A percentile compares a stretch with the other conserved stretches of the same genome.
Evolutionary conservation across 2,797 vertebrate genomes (phyloP).

Genomic region (Megalops cyprinoides): DNA sequence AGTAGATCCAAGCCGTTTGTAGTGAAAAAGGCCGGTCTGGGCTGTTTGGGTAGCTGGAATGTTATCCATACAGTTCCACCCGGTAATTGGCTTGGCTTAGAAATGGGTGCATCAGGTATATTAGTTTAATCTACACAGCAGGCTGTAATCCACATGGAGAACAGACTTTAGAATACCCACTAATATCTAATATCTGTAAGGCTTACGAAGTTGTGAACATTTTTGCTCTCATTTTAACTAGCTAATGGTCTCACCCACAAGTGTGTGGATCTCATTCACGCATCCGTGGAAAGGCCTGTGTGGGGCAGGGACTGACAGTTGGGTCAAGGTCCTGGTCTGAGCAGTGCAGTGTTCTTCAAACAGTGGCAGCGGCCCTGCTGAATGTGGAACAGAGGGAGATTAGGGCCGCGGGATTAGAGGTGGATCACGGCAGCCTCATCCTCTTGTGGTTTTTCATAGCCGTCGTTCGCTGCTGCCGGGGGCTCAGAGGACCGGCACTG

Average conservation of each 20-base stretch:
- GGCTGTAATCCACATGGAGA: background rate
- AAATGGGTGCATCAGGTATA: background rate
- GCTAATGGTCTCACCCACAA: background rate
- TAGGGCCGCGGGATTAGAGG: slow-evolving; percentile 71
- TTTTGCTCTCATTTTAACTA: background rate
- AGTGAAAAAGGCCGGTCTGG: background rate
- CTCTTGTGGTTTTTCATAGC: slow-evolving; percentile 46
- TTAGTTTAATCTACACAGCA: background rate
- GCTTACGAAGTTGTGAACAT: background rate
- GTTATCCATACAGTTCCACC: no score
- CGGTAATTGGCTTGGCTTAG: background rate
- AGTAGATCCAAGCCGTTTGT: no score
- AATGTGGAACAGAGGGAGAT: slow-evolving; percentile 76
- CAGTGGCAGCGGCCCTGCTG: slow-evolving; percentile 47
- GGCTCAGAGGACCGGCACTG: background rate
- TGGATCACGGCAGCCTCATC: slow-evolving; percentile 38
- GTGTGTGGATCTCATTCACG: background rate
- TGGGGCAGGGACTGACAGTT: background rate
- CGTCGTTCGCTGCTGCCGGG: slow-evolving; percentile 27
- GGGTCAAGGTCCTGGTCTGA: background rate
- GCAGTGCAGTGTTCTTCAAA: slow-evolving; percentile 49
- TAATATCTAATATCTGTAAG: no score
- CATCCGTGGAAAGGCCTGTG: background rate
- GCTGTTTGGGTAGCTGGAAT: background rate
- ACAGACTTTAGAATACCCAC: background rate